phyloP scores from a whole-genome alignment of 1,140 invertebrate species.

The Dendroctonus valens region DNA sequence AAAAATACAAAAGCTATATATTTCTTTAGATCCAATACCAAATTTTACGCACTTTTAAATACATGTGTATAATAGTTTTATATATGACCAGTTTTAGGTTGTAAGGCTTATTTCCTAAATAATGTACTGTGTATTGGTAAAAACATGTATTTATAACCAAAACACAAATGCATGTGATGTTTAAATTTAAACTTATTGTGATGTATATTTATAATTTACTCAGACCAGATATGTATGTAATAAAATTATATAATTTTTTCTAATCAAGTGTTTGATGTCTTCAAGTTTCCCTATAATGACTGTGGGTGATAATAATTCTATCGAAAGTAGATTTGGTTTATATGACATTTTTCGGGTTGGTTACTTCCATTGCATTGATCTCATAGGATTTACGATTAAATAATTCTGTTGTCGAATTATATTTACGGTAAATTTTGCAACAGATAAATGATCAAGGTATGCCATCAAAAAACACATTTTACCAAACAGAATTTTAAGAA shows the following conservation, averaged over 20 bases:
- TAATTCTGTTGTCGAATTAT: too few species aligned
- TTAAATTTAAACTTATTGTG: conserved; percentile 17
- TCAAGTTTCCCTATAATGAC: too few species aligned
- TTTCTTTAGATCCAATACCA: neutral
- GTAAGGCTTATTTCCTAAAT: conserved; percentile 1
- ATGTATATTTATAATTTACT: conserved; percentile 31
- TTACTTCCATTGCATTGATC: too few species aligned
- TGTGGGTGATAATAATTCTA: too few species aligned
- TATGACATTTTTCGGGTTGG: neutral
- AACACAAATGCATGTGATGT: conserved; percentile 2
- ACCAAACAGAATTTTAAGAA: too few species aligned
- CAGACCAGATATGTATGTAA: conserved; percentile 14
- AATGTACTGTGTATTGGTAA: neutral
- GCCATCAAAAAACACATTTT: too few species aligned
- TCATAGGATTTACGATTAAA: too few species aligned
- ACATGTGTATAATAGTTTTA: neutral
- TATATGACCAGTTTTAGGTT: conserved; percentile 5
- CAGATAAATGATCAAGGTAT: too few species aligned
- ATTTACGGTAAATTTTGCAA: too few species aligned
- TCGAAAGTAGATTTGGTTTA: conserved; percentile 20
- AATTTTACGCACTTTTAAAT: neutral
- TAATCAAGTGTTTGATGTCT: too few species aligned
- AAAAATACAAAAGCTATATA: too few species aligned
- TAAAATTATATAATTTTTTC: conserved; percentile 7
- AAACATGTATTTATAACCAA: too few species aligned